Percentiles rank a stretch among this genome's conserved stretches.
phyloP scores from a whole-genome alignment of 1,140 invertebrate species.

The Eriosoma lanigerum region DNA sequence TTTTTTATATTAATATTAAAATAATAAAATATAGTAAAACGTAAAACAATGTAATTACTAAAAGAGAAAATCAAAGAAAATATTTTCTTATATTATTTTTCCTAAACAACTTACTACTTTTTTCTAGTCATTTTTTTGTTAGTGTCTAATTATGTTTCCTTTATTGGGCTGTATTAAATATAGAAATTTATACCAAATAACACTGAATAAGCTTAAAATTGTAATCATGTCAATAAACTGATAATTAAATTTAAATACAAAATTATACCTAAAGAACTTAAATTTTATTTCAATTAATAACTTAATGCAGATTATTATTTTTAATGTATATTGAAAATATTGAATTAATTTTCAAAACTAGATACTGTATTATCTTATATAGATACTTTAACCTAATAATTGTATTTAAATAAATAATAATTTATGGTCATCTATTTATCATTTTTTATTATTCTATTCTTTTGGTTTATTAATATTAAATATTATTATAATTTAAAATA shows the following conservation, averaged over 20 bases:
- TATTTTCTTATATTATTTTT: constrained; percentile 18
- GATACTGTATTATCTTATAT: neutral
- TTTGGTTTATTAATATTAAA: too few species aligned
- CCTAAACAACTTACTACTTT: neutral
- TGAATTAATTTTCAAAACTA: neutral
- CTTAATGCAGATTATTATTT: neutral
- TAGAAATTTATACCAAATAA: neutral
- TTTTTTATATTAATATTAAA: neutral
- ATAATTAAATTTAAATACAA: neutral
- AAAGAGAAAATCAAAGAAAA: neutral
- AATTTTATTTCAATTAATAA: neutral
- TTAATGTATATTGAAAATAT: neutral
- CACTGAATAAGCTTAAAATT: neutral
- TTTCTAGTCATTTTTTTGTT: constrained; percentile 34
- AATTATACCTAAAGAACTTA: neutral
- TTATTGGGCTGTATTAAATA: neutral
- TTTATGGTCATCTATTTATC: too few species aligned
- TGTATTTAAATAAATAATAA: too few species aligned
- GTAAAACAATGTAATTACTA: too few species aligned
- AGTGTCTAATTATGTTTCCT: neutral
- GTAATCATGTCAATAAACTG: neutral
- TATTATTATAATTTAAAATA: neutral
- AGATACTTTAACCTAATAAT: too few species aligned
- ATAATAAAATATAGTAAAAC: neutral
- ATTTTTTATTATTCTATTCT: neutral